Conservation (phyloP, 2,113 vertebrate genomes). For the Gorsachius goisagi region DNA sequence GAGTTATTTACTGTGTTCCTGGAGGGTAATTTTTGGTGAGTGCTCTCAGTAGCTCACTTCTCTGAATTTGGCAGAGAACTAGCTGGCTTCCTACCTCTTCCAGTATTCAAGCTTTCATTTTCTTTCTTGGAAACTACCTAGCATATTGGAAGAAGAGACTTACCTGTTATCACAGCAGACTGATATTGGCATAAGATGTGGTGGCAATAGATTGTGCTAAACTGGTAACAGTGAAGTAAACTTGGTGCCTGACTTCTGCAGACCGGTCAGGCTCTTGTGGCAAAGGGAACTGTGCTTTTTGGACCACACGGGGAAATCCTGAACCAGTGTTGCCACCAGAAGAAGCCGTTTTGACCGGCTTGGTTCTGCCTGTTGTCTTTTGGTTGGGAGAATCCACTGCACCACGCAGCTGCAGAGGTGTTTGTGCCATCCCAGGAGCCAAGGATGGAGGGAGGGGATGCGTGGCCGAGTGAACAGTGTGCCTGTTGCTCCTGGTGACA, state of each 20-base stretch:
- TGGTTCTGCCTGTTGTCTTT: not conserved
- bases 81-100: not conserved
- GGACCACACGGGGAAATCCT: not conserved
- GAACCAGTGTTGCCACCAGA: not conserved
- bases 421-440: not conserved
- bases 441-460: not conserved
- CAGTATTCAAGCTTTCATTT: not conserved
- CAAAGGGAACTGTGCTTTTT: not conserved
- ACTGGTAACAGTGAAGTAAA: not conserved
- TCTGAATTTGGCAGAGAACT: not conserved
- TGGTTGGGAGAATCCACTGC: not conserved
- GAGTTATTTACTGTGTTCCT: constrained; percentile 33
- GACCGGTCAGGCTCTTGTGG: not conserved
- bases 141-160: not conserved
- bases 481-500: not conserved
- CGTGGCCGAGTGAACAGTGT: rapidly evolving
- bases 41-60: not conserved
- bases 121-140: not conserved
- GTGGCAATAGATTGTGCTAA: not conserved
- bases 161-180: not conserved
- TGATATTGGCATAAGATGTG: not conserved
- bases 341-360: not conserved
- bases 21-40: not conserved
- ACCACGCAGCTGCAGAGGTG: not conserved
- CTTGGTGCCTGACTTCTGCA: not conserved